Conservation (phyloP, 2,888 invertebrate species). For the Latrodectus hesperus region DNA sequence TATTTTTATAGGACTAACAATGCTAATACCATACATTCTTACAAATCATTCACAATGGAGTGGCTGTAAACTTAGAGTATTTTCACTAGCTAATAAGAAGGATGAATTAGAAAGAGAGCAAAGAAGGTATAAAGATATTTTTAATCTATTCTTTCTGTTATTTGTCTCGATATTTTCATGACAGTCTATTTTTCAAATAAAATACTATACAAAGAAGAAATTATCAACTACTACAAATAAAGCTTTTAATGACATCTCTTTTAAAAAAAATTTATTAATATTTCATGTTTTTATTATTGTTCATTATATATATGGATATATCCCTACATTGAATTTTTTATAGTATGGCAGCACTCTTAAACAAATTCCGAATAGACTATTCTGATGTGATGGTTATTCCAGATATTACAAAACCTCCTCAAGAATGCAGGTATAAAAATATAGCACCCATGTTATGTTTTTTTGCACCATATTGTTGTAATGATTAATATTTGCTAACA, state of each 20-base stretch:
- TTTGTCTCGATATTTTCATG: too few species aligned
- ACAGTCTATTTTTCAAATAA: too few species aligned
- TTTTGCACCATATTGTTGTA: neutral
- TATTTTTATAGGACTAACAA: slow-evolving; percentile 80
- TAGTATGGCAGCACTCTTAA: slow-evolving; percentile 96
- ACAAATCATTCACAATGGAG: slow-evolving; percentile 88
- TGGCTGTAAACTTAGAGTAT: slow-evolving; percentile 86
- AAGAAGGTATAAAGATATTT: slow-evolving; percentile 75
- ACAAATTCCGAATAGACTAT: slow-evolving; percentile 98
- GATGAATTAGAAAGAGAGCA: slow-evolving; percentile 93
- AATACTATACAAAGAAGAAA: too few species aligned
- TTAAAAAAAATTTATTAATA: neutral
- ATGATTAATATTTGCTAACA: too few species aligned
- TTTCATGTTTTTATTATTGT: neutral
- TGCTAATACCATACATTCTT: slow-evolving; percentile 90
- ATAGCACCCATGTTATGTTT: neutral
- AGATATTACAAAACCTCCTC: slow-evolving; percentile 91
- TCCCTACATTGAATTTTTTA: neutral
- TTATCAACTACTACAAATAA: neutral
- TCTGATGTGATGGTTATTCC: slow-evolving; percentile 93
- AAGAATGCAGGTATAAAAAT: slow-evolving; percentile 77
- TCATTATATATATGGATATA: neutral
- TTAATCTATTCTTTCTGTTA: too few species aligned
- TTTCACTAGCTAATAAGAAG: slow-evolving; percentile 86
- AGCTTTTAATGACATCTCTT: neutral